Base-by-base conservation (phyloP, 2,888 invertebrate genomes). In the Odontocolon sp. region DNA sequence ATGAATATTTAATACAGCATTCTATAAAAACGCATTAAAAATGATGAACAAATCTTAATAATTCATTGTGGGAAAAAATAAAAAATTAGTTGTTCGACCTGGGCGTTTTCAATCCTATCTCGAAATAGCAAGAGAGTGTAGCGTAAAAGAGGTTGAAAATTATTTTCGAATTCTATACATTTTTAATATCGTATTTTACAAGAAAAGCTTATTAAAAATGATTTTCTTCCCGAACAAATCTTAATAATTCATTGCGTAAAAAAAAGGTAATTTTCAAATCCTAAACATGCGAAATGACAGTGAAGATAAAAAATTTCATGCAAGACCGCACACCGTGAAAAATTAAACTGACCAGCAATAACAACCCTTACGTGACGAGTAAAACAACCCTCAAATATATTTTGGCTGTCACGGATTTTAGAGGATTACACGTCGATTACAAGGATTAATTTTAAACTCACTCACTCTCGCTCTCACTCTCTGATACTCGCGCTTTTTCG, bases 391-490 rank as follows among this genome's bases (percentile, higher is more conserved):
- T 21, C 26, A 45, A 28, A 42, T 45, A 23, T 69, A 45, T 69
- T 69, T 42, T 66, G 14, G 71, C 82, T 85, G 87, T 89, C 89
- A 90, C 83, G 88, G 87, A 85, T 88, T 82, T 88, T 84, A 87
- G 82, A 82, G 89, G 90, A 90, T 90, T 90, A 90, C 90, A 89
- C 88, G 84, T 89, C 90, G 90, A 90, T 90, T 90, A 90, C 89
- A 83, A 87, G 87, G 88, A 89, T 89, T 88, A 88, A 90, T 88
- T 89, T 89, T 86, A 87, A 88, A 88, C 84, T 86, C 83, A 80
- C 80, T 84, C 81, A 67, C 70, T 52, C 63, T 52, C 52, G 66
- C 23, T 40, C 69, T 50, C 56, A 38, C 45, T 14, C 50, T 47
- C 67, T 56, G 56, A 68, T 78, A 36, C 28, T 18, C 70, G 42